phyloP scores from a whole-genome alignment of 2,888 invertebrate genomes.

The Aspidapion aeneum region DNA sequence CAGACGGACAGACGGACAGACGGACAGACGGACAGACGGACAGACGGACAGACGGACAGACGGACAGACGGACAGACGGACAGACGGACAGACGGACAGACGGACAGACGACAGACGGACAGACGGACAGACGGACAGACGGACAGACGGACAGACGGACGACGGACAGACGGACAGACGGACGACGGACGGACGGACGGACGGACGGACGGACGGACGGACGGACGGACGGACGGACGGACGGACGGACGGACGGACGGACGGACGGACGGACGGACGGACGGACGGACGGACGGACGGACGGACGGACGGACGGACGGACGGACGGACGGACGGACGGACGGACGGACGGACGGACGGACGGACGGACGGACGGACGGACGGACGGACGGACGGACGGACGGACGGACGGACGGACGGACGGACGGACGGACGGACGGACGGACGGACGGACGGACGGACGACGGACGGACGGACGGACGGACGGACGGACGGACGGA shows the following conservation, averaged over 20 bases:
- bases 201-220: too few species aligned
- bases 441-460: too few species aligned
- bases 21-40: conserved; percentile 14
- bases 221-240: too few species aligned
- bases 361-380: conserved; percentile 15
- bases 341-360: conserved; percentile 15
- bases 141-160: too few species aligned
- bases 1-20: conserved; percentile 15
- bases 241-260: conserved; percentile 14
- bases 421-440: conserved; percentile 16
- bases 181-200: too few species aligned
- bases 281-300: conserved; percentile 17
- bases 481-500: conserved; percentile 14
- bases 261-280: conserved; percentile 16
- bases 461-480: too few species aligned
- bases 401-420: conserved; percentile 15
- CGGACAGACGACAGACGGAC: too few species aligned
- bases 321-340: conserved; percentile 16
- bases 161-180: too few species aligned
- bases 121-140: too few species aligned
- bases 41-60: too few species aligned
- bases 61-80: conserved; percentile 13
- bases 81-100: too few species aligned
- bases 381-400: conserved; percentile 15
- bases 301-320: conserved; percentile 17